These are phyloP conservation scores for Petrolisthes cinctipes DNA, from an alignment of 2,888 invertebrate species.

Conservation along the genomic window DNA sequence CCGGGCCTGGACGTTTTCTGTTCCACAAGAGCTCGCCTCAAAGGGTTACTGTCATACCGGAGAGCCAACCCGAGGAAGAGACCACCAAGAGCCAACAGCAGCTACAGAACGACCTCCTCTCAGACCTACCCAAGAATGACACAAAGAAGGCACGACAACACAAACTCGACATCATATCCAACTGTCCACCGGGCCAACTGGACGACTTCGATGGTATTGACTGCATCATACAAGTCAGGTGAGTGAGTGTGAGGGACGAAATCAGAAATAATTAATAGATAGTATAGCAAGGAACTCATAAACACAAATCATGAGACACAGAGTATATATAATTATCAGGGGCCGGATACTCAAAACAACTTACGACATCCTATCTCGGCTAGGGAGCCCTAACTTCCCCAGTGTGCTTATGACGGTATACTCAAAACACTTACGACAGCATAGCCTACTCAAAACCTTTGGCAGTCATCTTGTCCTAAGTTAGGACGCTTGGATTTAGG, in stretches of 20 bases:
- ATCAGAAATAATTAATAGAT: no score
- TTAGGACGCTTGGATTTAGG: no score
- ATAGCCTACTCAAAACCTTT: no score
- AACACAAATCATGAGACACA: no score
- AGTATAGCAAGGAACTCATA: no score
- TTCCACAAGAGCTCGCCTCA: conserved; percentile 40
- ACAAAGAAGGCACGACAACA: conserved; percentile 2
- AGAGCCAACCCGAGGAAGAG: background rate
- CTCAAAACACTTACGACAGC: no score
- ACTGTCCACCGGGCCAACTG: conserved; percentile 47
- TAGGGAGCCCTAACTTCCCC: no score
- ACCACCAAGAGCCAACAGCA: conserved; percentile 10
- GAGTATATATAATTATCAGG: no score
- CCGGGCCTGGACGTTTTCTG: conserved; percentile 45
- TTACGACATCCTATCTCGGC: no score
- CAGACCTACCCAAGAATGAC: conserved; percentile 38
- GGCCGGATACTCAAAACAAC: no score
- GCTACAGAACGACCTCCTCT: conserved; percentile 42
- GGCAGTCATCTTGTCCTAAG: no score
- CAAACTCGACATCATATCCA: conserved; percentile 47
- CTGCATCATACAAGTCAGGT: conserved; percentile 49
- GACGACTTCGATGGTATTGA: conserved; percentile 51
- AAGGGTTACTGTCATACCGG: conserved; percentile 33
- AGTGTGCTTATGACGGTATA: no score
- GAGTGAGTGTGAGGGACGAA: background rate